Evolutionary conservation across 2,113 vertebrate genomes (phyloP).

Genomic region (Pachypanchax playfairii): DNA sequence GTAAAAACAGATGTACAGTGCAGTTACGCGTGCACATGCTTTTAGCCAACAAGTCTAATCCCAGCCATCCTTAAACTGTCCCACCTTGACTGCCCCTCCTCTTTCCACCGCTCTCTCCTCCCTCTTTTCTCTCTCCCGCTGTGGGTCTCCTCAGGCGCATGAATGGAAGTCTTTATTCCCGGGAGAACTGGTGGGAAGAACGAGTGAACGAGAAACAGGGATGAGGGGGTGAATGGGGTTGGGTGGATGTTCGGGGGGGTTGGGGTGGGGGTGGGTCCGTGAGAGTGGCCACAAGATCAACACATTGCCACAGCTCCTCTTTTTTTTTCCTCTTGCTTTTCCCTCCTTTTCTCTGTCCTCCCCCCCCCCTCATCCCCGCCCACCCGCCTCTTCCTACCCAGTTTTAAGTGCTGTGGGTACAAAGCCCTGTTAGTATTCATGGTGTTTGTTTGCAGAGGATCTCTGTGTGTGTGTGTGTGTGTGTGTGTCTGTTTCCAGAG

Average conservation of each 20-base stretch:
- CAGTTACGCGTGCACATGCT: conserved; percentile 31
- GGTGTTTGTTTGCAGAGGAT: conserved; percentile 87
- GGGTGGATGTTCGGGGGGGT: not conserved
- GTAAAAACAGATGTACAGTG: conserved; percentile 43
- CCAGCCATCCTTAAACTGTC: conserved; percentile 68
- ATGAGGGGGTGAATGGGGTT: conserved; percentile 28
- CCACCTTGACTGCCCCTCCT: conserved; percentile 72
- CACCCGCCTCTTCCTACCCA: conserved; percentile 41
- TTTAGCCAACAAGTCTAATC: conserved; percentile 58
- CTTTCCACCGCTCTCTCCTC: conserved; percentile 54
- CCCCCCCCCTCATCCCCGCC: not conserved
- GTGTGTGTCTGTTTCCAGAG: conserved; percentile 72
- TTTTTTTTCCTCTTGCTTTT: conserved; percentile 68
- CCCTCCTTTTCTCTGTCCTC: conserved; percentile 53
- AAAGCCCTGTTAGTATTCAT: conserved; percentile 84
- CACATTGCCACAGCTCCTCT: conserved; percentile 71
- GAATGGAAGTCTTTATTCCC: conserved; percentile 85
- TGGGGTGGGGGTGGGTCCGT: conserved; percentile 31
- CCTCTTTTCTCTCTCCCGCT: conserved; percentile 74
- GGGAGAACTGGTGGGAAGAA: conserved; percentile 80
- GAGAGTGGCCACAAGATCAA: conserved; percentile 79
- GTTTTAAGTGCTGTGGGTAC: conserved; percentile 78
- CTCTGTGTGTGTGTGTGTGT: conserved; percentile 35
- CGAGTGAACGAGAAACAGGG: conserved; percentile 70
- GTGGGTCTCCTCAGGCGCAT: conserved; percentile 76